Evolutionary conservation across 2,113 vertebrate species (phyloP), one percentile per base, ranked within the genome.

Genomic region (Himantopus leucocephalus): DNA sequence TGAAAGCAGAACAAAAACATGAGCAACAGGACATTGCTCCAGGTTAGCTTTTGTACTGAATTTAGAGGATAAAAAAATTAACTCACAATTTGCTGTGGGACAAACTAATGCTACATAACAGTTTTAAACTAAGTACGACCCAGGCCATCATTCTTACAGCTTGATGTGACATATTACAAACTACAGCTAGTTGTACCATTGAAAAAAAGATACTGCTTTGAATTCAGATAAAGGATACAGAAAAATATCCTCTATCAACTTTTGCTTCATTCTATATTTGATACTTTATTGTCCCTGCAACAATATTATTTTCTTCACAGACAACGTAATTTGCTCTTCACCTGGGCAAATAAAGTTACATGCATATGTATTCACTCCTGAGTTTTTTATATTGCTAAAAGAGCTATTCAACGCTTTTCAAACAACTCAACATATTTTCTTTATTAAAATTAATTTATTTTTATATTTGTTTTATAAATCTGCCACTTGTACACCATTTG

Each of bases 311-410:
- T 53, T 68, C 22, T 74, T 85, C 9, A 35, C 10, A 72, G 62
- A 10, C 14, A 87, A 78, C 8, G 20, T 19, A 71, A 85, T 81
- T 89, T 1, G 39, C 16, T 52, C 14, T 74, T 66, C 13, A 75
- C 7, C 8, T 52, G 26, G 8, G 26, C 52, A 89, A 72, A 72
- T 35, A 64, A 84, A 70, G 14, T 85, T 75, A 15, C 32, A 30
- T 27, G 30, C 0, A 0, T 58, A 55, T 58, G 3, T 53, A 55
- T 60, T 59, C 17, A 34, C 10, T 64, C 0, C 2, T 35, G 7
- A 60, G 14, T 29, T 48, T 74, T 59, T 82, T 58, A 14, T 55
- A 32, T 64, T 72, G 19, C 8, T 78, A 68, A 85, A 78, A 50
- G 58, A 90, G 3, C 15, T 27, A 67, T 56, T 53, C 30, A 41